Percentiles rank a stretch among this genome's conserved stretches.
Conservation (phyloP, 30 jellyfish, hydroid and myxozoan genomes). For the Turritopsis rubra region DNA sequence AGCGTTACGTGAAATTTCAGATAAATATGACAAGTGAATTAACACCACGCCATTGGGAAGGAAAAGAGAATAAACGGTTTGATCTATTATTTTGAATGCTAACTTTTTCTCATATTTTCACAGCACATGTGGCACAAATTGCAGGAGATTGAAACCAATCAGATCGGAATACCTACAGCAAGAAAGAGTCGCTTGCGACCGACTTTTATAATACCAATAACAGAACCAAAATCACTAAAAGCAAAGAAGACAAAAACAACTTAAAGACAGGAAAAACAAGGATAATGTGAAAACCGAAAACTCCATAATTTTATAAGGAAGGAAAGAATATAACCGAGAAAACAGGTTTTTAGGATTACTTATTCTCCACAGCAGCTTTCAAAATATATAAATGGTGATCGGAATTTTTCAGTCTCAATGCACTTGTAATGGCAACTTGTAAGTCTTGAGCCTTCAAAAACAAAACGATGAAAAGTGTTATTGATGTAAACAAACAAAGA, state of each 20-base stretch:
- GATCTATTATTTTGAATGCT: no score
- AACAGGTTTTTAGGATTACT: constrained; percentile 25
- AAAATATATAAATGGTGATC: constrained; percentile 41
- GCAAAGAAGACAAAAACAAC: background rate
- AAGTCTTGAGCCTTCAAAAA: constrained; percentile 69
- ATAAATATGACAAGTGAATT: no score
- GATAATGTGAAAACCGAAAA: no score
- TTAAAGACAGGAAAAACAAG: background rate
- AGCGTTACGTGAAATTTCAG: no score
- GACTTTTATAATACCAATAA: constrained; percentile 32
- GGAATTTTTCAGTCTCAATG: constrained; percentile 27
- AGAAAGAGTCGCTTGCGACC: constrained; percentile 11
- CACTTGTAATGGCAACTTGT: constrained; percentile 41
- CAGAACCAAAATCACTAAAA: constrained; percentile 30
- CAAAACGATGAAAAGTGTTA: no score
- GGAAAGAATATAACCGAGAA: background rate
- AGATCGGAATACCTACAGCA: background rate
- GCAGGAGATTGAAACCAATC: no score
- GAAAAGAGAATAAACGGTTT: no score
- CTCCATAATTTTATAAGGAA: background rate
- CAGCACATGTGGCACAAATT: no score
- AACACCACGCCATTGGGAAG: no score
- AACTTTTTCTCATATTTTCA: no score
- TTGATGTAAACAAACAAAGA: no score
- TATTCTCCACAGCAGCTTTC: constrained; percentile 32